Evolutionary conservation across 2,797 vertebrate species (phyloP), one percentile per base, ranked within the genome.

Genomic region (Choloepus didactylus): DNA sequence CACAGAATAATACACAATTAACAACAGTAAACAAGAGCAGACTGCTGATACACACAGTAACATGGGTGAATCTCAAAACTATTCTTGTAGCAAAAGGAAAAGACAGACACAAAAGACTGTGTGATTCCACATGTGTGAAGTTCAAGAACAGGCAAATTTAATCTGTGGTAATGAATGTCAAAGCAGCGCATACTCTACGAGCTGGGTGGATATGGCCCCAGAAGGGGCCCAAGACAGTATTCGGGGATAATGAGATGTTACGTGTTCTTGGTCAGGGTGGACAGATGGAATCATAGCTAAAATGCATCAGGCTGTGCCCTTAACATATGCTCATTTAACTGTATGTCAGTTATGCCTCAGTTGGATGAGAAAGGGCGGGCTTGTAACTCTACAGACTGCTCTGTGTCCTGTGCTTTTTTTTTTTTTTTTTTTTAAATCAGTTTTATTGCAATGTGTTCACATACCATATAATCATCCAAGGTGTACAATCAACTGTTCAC

Each of bases 351-450:
- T 46, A 31, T 16, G 21, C 77, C 59, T 88, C 59, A 5, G 1
- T 5, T 72, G 44, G 46, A 29, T 29, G 18, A 54, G 25, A 21
- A 38, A 44, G 41, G 23, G 23, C 10, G 21, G 29, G 14, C n/a
- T 51, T 3, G 0, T 44, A 59, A 59, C 2, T 16, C 18, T 35
- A 0, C 7, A 2, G 4, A 11, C 41, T 27, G 54, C 41, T 38
- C 46, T 54, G 41, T 31, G 67, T 35, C 72, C 54, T 21, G 8
- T 59, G 25, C 23, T 16, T 21, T 29, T 54, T 44, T 44, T 44
- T 29, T 54, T 44, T 44, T 44, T 44, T 44, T 44, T 44, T 35
- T 44, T 44, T 44, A 5, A 44, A 44, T 44, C 6, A 6, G 41
- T 44, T 44, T 44, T 44, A 44, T 44, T 44, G 41, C 41, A 6